A percentile compares a stretch with the other conserved stretches of the same genome.
Conservation (phyloP, 2,113 vertebrate genomes). For the Orcinus orca region DNA sequence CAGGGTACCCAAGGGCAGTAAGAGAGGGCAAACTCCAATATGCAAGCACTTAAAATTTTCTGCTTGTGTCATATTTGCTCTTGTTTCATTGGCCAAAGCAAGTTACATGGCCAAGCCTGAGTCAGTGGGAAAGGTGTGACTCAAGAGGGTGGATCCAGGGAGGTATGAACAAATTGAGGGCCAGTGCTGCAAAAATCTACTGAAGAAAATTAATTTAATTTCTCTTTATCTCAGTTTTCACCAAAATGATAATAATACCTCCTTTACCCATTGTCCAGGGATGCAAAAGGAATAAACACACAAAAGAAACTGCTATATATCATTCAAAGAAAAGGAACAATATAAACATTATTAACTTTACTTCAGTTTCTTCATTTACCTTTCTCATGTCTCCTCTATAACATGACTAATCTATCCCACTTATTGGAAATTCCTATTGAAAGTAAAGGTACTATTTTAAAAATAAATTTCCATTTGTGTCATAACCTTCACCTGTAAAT, state of each 20-base stretch:
- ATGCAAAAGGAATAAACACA: background rate
- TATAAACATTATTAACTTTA: background rate
- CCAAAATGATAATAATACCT: background rate
- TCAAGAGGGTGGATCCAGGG: background rate
- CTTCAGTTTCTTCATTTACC: background rate
- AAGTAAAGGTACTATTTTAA: slow-evolving; percentile 4
- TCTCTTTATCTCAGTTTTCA: slow-evolving; percentile 22
- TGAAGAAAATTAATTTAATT: background rate
- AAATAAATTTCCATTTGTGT: background rate
- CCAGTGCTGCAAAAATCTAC: background rate
- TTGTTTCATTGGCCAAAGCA: background rate
- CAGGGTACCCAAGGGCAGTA: background rate
- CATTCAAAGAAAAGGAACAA: background rate
- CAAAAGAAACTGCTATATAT: background rate
- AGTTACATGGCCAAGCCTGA: background rate
- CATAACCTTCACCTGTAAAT: background rate
- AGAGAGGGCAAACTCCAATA: background rate
- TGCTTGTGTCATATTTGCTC: background rate
- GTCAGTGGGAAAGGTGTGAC: background rate
- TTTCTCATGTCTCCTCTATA: background rate
- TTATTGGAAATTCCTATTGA: background rate
- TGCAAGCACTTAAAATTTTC: background rate
- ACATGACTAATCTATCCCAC: background rate
- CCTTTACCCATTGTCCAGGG: background rate
- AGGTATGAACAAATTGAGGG: background rate